Evolutionary conservation across 2,797 vertebrate genomes (phyloP).

Genomic region (Falco novaeseelandiae): DNA sequence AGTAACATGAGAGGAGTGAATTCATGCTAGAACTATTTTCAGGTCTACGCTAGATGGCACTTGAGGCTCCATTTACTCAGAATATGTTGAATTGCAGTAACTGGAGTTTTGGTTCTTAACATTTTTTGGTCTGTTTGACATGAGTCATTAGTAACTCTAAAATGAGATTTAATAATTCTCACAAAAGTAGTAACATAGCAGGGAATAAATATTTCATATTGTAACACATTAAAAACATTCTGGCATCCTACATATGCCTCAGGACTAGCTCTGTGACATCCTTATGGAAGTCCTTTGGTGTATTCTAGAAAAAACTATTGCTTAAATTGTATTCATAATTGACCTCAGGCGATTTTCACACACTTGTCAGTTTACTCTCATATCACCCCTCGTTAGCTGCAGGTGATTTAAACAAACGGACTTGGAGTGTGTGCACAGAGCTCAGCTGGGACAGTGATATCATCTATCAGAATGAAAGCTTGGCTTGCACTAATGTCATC

Average conservation of each 20-base stretch:
- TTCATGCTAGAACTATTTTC: background rate
- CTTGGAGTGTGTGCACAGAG: background rate
- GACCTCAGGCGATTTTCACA: background rate
- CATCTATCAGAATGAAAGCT: background rate
- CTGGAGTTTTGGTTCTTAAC: background rate
- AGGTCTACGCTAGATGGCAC: constrained; percentile 18
- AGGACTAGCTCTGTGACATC: background rate
- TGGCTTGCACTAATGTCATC: background rate
- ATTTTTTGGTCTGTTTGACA: background rate
- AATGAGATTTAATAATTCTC: constrained; percentile 47
- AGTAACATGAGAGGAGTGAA: background rate
- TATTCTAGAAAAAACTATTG: background rate
- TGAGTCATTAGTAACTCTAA: constrained; percentile 20
- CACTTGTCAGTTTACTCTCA: background rate
- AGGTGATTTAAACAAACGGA: background rate
- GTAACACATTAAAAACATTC: constrained; percentile 6
- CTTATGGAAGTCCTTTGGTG: background rate
- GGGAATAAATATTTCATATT: constrained; percentile 38
- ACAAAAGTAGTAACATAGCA: background rate
- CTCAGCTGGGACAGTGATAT: background rate
- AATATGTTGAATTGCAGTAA: background rate
- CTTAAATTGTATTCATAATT: background rate
- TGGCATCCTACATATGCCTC: background rate
- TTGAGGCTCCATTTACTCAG: constrained; percentile 21
- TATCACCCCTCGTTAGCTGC: background rate